Evolutionary conservation across 1,140 invertebrate species (phyloP).

Genomic region (Solen grandis): DNA sequence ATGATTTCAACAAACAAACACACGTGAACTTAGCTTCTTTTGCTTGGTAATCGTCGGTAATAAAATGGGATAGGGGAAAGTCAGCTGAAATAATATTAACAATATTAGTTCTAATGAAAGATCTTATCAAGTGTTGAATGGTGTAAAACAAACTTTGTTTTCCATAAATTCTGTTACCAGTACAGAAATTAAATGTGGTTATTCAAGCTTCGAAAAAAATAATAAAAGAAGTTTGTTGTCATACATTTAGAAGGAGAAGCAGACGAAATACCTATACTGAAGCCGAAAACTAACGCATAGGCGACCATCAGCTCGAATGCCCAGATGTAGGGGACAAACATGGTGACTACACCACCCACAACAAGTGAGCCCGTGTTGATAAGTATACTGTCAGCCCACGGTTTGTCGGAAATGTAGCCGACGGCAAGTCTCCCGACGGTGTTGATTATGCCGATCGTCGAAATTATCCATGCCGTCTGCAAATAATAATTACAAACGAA

Average conservation of each 20-base stretch:
- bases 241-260: no score
- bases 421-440: constrained; percentile 83
- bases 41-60: no score
- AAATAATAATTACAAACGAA: no score
- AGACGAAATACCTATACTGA: constrained; percentile 92
- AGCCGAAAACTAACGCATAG: constrained; percentile 94
- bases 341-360: constrained; percentile 84
- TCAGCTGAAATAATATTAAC: no score
- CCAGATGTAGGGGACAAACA: constrained; percentile 88
- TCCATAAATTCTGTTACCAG: no score
- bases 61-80: no score
- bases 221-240: no score
- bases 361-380: constrained; percentile 94
- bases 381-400: constrained; percentile 89
- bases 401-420: constrained; percentile 82
- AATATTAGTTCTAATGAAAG: background rate
- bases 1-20: no score
- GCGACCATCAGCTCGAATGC: constrained; percentile 89
- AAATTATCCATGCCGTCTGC: constrained; percentile 87
- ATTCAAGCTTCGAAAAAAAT: no score
- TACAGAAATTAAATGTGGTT: no score
- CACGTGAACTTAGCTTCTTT: no score
- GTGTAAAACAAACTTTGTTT: no score
- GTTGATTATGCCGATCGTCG: constrained; percentile 91
- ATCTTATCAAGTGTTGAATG: background rate